Percentiles rank a stretch among this genome's conserved stretches.
Evolutionary conservation across 1,140 invertebrate species (phyloP).

Genomic region (Aphis gossypii): DNA sequence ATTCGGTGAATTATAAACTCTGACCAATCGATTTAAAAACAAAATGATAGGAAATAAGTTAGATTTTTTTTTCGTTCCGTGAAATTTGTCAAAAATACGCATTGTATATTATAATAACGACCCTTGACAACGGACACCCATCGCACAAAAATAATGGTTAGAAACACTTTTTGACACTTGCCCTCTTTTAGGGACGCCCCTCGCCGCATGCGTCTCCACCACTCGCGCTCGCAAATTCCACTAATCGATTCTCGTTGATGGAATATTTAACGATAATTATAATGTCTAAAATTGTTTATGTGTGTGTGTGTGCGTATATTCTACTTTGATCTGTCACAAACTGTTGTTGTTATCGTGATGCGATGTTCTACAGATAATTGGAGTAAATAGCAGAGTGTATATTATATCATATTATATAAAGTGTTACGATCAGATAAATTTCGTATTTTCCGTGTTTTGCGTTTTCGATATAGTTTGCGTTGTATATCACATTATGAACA

Average conservation of each 20-base stretch:
- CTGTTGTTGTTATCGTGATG: background rate
- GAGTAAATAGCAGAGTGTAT: background rate
- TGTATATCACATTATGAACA: background rate
- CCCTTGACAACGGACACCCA: background rate
- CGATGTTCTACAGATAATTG: background rate
- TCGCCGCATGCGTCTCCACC: background rate
- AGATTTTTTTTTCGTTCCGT: background rate
- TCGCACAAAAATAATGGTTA: background rate
- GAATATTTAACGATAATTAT: constrained; percentile 32
- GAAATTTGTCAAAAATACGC: constrained; percentile 20
- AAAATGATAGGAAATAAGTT: background rate
- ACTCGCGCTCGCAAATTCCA: background rate
- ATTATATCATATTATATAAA: background rate
- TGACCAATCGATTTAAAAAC: background rate
- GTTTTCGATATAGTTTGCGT: background rate
- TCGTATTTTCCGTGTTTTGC: background rate
- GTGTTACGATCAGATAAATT: background rate
- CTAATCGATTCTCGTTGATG: constrained; percentile 19
- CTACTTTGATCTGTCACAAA: background rate
- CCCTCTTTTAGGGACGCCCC: background rate
- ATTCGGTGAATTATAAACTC: background rate
- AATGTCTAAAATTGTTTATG: background rate
- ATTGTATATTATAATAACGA: background rate
- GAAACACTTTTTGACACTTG: constrained; percentile 30
- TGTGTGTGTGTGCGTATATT: background rate